Conservation (phyloP, 2,113 vertebrate species). For the Sterna hirundo region DNA sequence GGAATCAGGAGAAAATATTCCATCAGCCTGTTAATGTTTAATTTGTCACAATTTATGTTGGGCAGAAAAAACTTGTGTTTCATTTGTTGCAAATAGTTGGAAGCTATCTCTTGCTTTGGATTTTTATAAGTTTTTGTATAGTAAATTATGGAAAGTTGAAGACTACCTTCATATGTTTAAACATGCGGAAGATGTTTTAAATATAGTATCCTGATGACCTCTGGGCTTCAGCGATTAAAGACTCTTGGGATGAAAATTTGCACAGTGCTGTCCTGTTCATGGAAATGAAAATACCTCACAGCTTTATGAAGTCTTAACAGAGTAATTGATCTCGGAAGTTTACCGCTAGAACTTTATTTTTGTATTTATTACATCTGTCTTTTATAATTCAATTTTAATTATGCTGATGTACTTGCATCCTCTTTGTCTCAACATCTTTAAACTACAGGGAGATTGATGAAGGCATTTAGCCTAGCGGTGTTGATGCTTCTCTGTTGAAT, state of each 20-base stretch:
- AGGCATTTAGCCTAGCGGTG: not conserved
- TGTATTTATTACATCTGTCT: not conserved
- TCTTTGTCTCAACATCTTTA: not conserved
- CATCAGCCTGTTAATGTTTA: not conserved
- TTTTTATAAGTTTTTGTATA: not conserved
- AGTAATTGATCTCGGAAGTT: not conserved
- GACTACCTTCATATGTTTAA: not conserved
- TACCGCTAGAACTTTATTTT: not conserved
- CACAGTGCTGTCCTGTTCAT: not conserved
- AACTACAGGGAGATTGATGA: not conserved
- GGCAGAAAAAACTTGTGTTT: not conserved
- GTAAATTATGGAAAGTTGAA: not conserved
- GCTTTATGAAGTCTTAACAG: not conserved
- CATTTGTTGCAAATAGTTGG: not conserved
- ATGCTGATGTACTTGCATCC: not conserved
- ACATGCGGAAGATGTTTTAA: not conserved
- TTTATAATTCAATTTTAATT: not conserved
- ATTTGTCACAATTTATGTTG: not conserved
- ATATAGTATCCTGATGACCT: not conserved
- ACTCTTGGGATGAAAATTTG: not conserved
- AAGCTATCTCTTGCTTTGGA: not conserved
- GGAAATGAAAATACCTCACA: slow-evolving; percentile 34
- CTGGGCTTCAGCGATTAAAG: not conserved
- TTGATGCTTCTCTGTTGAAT: not conserved
- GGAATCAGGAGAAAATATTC: not conserved